A percentile compares a stretch with the other conserved stretches of the same genome.
These are phyloP conservation scores for Aplochiton taeniatus DNA, from an alignment of 2,797 vertebrate species.

Conservation along the genomic window DNA sequence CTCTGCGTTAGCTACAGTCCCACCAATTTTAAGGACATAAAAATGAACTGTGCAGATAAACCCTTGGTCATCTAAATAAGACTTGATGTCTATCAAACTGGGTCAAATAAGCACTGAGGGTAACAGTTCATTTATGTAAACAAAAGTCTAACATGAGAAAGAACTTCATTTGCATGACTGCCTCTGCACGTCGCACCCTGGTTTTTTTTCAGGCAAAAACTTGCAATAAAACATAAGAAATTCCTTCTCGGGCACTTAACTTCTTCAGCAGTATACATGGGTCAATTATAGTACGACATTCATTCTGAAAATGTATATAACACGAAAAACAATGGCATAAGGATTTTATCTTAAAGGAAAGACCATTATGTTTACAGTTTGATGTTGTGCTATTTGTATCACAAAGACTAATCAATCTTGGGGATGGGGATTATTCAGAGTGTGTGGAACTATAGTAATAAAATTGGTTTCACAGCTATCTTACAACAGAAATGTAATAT, in stretches of 20 bases:
- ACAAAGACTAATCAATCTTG: background rate
- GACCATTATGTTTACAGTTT: constrained; percentile 16
- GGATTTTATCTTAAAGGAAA: constrained; percentile 28
- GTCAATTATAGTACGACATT: constrained; percentile 12
- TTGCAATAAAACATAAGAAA: constrained; percentile 40
- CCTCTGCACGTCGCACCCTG: constrained; percentile 38
- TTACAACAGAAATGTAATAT: constrained; percentile 3
- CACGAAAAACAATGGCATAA: too few species aligned
- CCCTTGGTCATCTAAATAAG: background rate
- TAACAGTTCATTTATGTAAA: background rate
- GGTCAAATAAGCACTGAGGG: background rate
- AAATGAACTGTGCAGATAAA: background rate
- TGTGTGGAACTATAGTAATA: too few species aligned
- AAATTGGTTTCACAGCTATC: too few species aligned
- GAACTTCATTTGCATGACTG: constrained; percentile 19
- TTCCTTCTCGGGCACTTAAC: constrained; percentile 58
- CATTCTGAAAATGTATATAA: constrained; percentile 3
- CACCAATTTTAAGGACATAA: too few species aligned
- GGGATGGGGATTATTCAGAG: background rate
- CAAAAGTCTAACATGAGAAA: constrained; percentile 33
- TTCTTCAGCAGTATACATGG: constrained; percentile 31
- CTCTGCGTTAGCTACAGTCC: too few species aligned
- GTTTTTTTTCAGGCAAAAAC: constrained; percentile 31
- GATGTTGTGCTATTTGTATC: background rate
- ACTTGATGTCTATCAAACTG: background rate